These are phyloP conservation scores for Steinernema hermaphroditum DNA, from an alignment of 2,888 invertebrate genomes.

Conservation along the genomic window DNA sequence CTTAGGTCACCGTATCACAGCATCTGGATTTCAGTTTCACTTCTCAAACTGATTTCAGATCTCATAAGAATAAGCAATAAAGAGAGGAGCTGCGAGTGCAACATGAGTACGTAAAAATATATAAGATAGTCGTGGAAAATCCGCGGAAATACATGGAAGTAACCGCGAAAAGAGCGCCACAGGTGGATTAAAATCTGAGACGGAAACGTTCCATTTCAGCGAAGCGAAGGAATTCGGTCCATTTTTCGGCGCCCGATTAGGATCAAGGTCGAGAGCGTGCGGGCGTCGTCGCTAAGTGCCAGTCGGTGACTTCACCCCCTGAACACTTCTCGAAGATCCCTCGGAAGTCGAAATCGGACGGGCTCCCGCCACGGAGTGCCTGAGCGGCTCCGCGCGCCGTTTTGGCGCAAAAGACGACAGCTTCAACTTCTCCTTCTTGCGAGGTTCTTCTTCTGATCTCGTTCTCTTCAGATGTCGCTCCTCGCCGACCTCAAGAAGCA, in stretches of 20 bases:
- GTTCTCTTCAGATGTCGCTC: slow-evolving; percentile 33
- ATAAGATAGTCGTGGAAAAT: too few species aligned
- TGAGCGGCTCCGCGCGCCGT: neutral
- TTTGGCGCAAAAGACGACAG: slow-evolving; percentile 17
- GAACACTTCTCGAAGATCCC: too few species aligned
- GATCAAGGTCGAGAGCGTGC: slow-evolving; percentile 27
- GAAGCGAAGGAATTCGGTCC: slow-evolving; percentile 15
- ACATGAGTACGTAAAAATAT: too few species aligned
- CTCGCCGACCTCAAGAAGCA: slow-evolving; percentile 48
- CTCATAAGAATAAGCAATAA: too few species aligned
- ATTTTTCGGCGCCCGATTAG: slow-evolving; percentile 30
- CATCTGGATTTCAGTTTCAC: too few species aligned
- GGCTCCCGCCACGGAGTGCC: neutral
- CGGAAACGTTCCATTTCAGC: neutral
- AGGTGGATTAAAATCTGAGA: too few species aligned
- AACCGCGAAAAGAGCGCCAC: too few species aligned
- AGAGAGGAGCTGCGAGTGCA: too few species aligned
- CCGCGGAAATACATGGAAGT: neutral
- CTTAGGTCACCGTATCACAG: too few species aligned
- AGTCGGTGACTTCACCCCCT: neutral
- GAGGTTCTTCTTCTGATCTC: neutral
- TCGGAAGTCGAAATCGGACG: too few species aligned
- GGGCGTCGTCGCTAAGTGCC: slow-evolving; percentile 21
- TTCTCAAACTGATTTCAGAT: too few species aligned
- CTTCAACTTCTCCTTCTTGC: neutral